Conservation (phyloP, 2,888 invertebrate genomes). For the Lordiphosa fenestrarum region DNA sequence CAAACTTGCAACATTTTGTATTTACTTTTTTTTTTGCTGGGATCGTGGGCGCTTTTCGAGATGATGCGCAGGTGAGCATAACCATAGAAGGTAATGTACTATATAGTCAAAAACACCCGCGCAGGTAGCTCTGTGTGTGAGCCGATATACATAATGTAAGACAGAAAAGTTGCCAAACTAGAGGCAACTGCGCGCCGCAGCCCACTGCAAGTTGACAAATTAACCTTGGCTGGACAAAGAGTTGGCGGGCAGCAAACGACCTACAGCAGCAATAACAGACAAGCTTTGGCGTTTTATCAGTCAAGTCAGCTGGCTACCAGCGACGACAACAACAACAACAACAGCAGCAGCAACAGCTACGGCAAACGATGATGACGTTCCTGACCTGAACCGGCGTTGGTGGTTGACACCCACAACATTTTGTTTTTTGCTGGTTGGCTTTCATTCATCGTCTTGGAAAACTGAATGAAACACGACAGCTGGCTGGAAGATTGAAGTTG, state of each 20-base stretch:
- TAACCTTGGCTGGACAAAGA: conserved; percentile 73
- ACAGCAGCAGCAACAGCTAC: conserved; percentile 4
- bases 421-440: conserved; percentile 37
- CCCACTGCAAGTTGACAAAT: conserved; percentile 64
- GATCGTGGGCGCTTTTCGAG: conserved; percentile 43
- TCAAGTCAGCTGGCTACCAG: conserved; percentile 54
- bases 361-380: conserved; percentile 24
- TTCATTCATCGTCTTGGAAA: conserved; percentile 59
- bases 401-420: conserved; percentile 64
- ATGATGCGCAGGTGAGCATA: conserved; percentile 67
- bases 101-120: conserved; percentile 63
- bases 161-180: conserved; percentile 14
- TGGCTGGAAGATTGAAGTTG: conserved; percentile 20
- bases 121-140: conserved; percentile 30
- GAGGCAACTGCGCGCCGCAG: conserved; percentile 17
- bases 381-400: conserved; percentile 67
- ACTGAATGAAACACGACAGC: conserved; percentile 58
- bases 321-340: conserved; percentile 4
- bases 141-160: conserved; percentile 6
- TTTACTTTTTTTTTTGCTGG: conserved; percentile 2
- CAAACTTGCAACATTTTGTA: conserved; percentile 25
- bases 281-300: conserved; percentile 49
- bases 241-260: conserved; percentile 68
- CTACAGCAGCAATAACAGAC: conserved; percentile 55
- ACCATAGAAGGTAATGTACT: conserved; percentile 61